Percentiles rank a stretch among this genome's conserved stretches.
phyloP scores from a whole-genome alignment of 2,888 invertebrate genomes.

The Mesoligia furuncula region DNA sequence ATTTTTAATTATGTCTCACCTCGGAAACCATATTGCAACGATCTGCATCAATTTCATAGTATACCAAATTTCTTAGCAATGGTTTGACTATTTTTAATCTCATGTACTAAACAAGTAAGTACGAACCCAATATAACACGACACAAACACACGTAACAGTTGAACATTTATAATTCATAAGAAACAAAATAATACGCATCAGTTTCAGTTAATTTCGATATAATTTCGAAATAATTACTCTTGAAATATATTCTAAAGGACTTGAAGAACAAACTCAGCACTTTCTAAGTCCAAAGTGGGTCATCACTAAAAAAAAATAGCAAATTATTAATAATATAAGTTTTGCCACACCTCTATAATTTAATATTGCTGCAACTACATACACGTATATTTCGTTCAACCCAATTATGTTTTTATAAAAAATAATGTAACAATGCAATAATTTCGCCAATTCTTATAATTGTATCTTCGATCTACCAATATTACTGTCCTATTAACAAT shows the following conservation, averaged over 20 bases:
- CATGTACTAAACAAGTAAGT: neutral
- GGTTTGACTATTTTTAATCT: neutral
- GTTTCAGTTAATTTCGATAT: constrained; percentile 8
- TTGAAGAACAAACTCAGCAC: neutral
- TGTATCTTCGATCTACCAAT: constrained; percentile 49
- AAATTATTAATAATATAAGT: constrained; percentile 47
- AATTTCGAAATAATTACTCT: neutral
- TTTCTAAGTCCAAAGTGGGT: constrained; percentile 37
- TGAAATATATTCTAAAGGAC: constrained; percentile 10
- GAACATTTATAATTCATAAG: neutral
- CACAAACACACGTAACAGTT: neutral
- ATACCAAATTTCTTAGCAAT: neutral
- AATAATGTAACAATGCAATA: constrained; percentile 40
- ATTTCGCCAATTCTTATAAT: constrained; percentile 34
- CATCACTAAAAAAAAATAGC: constrained; percentile 28
- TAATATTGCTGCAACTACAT: constrained; percentile 39
- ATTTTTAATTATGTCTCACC: neutral
- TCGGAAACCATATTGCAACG: neutral
- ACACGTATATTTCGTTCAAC: constrained; percentile 18
- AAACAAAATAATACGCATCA: neutral
- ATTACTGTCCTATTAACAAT: constrained; percentile 40
- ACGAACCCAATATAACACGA: neutral
- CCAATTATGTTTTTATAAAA: constrained; percentile 50
- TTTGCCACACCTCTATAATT: constrained; percentile 45
- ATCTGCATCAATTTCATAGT: neutral